Conservation (phyloP, 2,113 vertebrate species). For the Centropristis striata region DNA sequence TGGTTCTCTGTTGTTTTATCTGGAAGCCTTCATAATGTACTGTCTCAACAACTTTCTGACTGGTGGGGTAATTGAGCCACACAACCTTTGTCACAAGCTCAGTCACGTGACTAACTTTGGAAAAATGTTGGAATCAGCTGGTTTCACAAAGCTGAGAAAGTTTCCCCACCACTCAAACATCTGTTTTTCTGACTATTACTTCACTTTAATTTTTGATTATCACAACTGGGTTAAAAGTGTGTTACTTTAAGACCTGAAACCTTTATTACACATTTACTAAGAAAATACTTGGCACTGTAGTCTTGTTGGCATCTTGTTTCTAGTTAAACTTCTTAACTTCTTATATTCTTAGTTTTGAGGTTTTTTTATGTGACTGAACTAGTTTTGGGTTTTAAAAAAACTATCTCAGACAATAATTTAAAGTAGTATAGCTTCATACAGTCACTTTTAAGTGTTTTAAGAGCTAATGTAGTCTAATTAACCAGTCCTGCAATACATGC, state of each 20-base stretch:
- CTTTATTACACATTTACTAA: background rate
- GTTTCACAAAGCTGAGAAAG: background rate
- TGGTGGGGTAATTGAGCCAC: background rate
- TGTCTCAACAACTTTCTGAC: background rate
- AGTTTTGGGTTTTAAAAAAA: no score
- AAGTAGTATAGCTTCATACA: no score
- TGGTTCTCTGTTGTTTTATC: background rate
- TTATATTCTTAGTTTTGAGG: no score
- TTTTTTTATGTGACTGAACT: no score
- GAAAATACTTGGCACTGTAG: background rate
- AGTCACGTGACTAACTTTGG: background rate
- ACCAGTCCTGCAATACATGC: background rate
- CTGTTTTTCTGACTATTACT: background rate
- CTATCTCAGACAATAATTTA: no score
- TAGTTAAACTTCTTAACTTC: no score
- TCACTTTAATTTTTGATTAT: no score
- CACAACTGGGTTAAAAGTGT: no score
- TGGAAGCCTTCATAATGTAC: background rate
- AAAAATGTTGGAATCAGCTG: background rate
- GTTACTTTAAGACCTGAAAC: background rate
- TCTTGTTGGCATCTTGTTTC: background rate
- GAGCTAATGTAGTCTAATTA: no score
- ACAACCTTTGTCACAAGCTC: conserved; percentile 24
- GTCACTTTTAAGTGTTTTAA: no score
- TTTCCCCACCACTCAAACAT: no score